Evolutionary conservation across 2,888 invertebrate genomes (phyloP), one percentile per base, ranked within the genome.

Genomic region (Eupithecia abbreviata): DNA sequence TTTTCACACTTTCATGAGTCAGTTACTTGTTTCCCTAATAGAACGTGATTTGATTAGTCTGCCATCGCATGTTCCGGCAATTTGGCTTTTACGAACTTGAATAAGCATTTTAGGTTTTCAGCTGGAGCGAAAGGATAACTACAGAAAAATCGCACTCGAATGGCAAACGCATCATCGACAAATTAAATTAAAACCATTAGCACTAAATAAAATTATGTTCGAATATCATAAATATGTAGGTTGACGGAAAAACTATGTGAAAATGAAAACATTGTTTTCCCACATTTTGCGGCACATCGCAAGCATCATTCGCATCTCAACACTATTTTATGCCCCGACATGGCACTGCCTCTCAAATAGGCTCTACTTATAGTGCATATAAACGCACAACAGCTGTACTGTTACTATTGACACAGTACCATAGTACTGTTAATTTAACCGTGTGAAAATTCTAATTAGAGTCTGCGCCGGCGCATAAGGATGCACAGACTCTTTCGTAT

Each of bases 391-490:
- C 67, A 15, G 13, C 55, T 58, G 79, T 73, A 79, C 82, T 55
- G 76, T 73, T 77, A 78, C 81, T 82, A 82, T 82, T 82, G 81
- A 79, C 78, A 81, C 73, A 77, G 76, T 79, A 62, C 18, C 18
- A 6, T 42, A 62, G 79, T 83, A 82, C 84, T 85, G 84, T 84
- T 84, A 81, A 80, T 84, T 75, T 79, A 82, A 86, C 86, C 85
- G 88, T 89, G 89, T 90, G 90, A 89, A 91, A 87, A 87, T 82
- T 87, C 86, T 89, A 90, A 91, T 92, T 89, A 88, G 82, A 82
- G 82, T 82, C 81, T 80, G 65, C 47, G 77, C 65, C 72, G 45
- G 70, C 84, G 73, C 71, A 70, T 81, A 82, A 79, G 79, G 82
- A 83, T 82, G 83, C 82, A 72, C 76, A 55, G 69, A 72, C 43